phyloP scores from a whole-genome alignment of 1,140 invertebrate genomes.

The Vollenhovia emeryi region DNA sequence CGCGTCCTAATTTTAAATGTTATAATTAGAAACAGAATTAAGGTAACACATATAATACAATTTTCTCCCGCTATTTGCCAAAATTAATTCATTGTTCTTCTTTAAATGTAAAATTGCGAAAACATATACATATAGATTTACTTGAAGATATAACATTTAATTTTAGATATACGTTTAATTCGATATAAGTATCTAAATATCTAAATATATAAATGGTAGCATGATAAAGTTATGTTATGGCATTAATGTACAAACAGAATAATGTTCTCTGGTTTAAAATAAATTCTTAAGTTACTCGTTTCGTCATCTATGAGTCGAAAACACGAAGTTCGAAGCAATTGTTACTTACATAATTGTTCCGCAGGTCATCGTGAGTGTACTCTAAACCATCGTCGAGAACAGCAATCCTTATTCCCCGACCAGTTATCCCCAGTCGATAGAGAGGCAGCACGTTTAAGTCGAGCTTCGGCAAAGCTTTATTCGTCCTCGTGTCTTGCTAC shows the following conservation, averaged over 20 bases:
- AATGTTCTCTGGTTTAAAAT: neutral
- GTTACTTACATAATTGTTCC: slow-evolving; percentile 91
- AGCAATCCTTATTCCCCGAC: slow-evolving; percentile 91
- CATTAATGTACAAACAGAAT: neutral
- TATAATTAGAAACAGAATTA: neutral
- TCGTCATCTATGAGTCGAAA: slow-evolving; percentile 43
- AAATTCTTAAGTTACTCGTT: neutral
- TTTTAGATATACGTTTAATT: neutral
- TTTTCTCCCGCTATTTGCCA: neutral
- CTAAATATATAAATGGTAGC: neutral
- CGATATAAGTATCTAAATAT: neutral
- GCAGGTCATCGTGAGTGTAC: slow-evolving; percentile 92
- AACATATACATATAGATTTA: neutral
- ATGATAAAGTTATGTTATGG: neutral
- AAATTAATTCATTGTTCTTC: neutral
- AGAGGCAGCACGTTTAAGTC: slow-evolving; percentile 92
- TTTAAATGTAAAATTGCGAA: neutral
- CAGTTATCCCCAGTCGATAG: slow-evolving; percentile 92
- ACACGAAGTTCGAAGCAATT: neutral
- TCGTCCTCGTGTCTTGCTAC: slow-evolving; percentile 80
- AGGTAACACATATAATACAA: neutral
- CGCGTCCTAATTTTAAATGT: slow-evolving; percentile 88
- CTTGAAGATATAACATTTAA: neutral
- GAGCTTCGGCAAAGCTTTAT: slow-evolving; percentile 87
- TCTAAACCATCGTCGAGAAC: slow-evolving; percentile 96